These are phyloP conservation scores for Fulmarus glacialis DNA, from an alignment of 2,113 vertebrate genomes.

Conservation along the genomic window DNA sequence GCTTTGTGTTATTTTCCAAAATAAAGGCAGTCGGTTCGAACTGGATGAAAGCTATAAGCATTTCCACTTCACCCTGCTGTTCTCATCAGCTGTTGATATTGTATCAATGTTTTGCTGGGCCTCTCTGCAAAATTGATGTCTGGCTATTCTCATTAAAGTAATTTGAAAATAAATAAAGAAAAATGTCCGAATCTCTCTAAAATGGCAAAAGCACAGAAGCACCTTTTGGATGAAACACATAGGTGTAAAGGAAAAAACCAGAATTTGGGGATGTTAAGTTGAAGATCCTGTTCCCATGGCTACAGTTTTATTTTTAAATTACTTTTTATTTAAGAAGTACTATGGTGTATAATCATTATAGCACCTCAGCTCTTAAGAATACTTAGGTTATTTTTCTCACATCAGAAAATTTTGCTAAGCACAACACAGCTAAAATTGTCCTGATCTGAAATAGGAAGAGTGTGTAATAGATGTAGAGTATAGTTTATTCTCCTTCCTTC, in stretches of 20 bases:
- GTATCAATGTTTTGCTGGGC: not conserved
- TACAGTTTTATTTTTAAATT: constrained; percentile 62
- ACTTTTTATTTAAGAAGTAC: constrained; percentile 20
- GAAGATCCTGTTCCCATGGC: constrained; percentile 46
- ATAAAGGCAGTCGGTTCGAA: not conserved
- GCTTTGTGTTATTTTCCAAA: not conserved
- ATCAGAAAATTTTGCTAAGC: not conserved
- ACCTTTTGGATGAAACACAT: not conserved
- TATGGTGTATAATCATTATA: not conserved
- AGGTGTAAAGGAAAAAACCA: not conserved
- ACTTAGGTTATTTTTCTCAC: constrained; percentile 30
- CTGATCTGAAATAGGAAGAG: not conserved
- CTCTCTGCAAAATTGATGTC: not conserved
- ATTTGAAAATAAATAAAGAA: not conserved
- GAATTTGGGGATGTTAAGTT: not conserved
- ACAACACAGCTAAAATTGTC: not conserved
- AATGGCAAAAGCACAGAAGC: not conserved
- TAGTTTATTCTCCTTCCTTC: not conserved
- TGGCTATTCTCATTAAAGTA: not conserved
- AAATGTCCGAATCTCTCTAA: not conserved
- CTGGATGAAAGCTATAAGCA: not conserved
- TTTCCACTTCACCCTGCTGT: not conserved
- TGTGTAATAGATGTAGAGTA: not conserved
- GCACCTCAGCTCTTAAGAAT: not conserved
- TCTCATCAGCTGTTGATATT: not conserved